phyloP scores from a whole-genome alignment of 2,113 vertebrate species.

The Tetrao urogallus region DNA sequence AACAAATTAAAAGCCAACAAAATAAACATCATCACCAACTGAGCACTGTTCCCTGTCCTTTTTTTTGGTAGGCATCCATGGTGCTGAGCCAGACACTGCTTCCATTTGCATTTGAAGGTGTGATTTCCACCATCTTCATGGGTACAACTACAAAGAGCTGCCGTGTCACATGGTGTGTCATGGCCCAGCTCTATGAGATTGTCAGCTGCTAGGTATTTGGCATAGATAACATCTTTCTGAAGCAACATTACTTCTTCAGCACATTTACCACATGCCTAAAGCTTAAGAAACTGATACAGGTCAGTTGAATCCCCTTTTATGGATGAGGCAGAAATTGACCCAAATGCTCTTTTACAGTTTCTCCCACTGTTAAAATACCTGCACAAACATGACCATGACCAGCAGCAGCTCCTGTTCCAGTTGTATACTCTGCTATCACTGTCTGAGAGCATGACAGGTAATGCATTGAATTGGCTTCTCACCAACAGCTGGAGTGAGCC shows the following conservation, averaged over 20 bases:
- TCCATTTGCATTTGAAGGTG: not conserved
- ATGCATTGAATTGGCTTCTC: not conserved
- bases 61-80: not conserved
- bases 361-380: not conserved
- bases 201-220: slow-evolving; percentile 44
- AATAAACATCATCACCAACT: not conserved
- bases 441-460: not conserved
- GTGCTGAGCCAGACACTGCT: not conserved
- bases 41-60: not conserved
- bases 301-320: not conserved
- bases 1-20: not conserved
- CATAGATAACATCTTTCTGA: not conserved
- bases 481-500: slow-evolving; percentile 14
- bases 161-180: rapidly evolving
- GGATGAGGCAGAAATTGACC: not conserved
- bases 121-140: not conserved
- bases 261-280: not conserved
- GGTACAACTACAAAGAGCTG: not conserved
- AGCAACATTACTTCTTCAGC: not conserved
- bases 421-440: not conserved
- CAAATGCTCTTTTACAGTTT: not conserved
- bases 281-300: not conserved
- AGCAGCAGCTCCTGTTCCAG: slow-evolving; percentile 15
- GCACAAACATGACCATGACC: not conserved
- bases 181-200: not conserved